phyloP scores from a whole-genome alignment of 2,113 vertebrate species.

The Passer montanus region DNA sequence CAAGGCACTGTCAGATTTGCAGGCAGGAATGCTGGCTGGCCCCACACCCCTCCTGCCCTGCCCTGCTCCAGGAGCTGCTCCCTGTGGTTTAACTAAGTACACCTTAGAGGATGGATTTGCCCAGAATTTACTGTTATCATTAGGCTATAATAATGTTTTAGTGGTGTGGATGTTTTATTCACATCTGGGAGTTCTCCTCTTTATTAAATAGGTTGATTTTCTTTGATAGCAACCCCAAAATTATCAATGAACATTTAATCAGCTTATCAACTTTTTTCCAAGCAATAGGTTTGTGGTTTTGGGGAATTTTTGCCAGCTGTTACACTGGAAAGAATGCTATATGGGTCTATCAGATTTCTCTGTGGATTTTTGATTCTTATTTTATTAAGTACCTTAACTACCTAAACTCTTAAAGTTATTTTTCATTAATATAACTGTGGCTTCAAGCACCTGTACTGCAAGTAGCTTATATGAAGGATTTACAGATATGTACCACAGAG shows the following conservation, averaged over 20 bases:
- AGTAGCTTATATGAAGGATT: background rate
- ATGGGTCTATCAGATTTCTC: background rate
- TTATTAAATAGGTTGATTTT: background rate
- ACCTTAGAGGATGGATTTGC: background rate
- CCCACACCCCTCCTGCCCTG: background rate
- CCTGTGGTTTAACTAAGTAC: rapidly evolving
- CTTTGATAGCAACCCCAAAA: background rate
- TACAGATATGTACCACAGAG: background rate
- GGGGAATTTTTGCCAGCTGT: background rate
- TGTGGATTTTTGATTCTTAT: background rate
- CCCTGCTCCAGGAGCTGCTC: background rate
- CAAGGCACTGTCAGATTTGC: rapidly evolving
- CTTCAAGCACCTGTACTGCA: background rate
- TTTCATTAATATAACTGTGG: background rate
- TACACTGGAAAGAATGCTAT: background rate
- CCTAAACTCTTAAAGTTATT: background rate
- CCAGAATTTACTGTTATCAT: background rate
- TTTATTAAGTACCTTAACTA: background rate
- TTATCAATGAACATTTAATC: background rate
- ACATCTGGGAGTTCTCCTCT: background rate
- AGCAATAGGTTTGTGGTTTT: background rate
- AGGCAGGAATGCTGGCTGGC: background rate
- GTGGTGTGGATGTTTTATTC: background rate
- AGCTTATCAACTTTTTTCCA: background rate
- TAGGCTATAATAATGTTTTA: background rate